Conservation (phyloP, 2,888 invertebrate genomes). For the Lathronympha strigana region DNA sequence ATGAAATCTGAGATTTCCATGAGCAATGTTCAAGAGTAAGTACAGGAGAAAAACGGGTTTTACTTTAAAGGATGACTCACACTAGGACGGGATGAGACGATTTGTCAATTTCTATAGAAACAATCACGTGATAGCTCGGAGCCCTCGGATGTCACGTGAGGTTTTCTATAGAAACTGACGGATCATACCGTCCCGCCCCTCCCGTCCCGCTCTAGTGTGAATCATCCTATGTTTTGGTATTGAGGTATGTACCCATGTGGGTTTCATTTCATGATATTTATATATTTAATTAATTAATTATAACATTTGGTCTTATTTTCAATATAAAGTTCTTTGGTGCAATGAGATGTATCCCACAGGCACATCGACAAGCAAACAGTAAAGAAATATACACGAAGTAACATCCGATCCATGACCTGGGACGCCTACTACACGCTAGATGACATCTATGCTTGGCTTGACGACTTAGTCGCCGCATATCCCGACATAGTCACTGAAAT, state of each 20-base stretch:
- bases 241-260: too few species aligned
- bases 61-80: background rate
- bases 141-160: too few species aligned
- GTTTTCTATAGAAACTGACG: too few species aligned
- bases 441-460: slow-evolving; percentile 85
- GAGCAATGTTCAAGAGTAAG: slow-evolving; percentile 80
- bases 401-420: slow-evolving; percentile 77
- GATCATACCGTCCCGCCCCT: too few species aligned
- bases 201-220: too few species aligned
- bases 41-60: slow-evolving; percentile 38
- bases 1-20: slow-evolving; percentile 74
- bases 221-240: too few species aligned
- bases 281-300: too few species aligned
- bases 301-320: too few species aligned
- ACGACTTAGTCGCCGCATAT: slow-evolving; percentile 73
- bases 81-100: too few species aligned
- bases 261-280: too few species aligned
- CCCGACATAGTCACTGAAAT: slow-evolving; percentile 71
- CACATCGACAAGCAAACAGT: slow-evolving; percentile 78
- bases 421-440: slow-evolving; percentile 84
- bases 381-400: slow-evolving; percentile 56
- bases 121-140: too few species aligned
- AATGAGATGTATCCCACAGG: slow-evolving; percentile 55
- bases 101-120: too few species aligned
- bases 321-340: background rate